Evolutionary conservation across 2,888 invertebrate species (phyloP).

Genomic region (Apotomis capreana): DNA sequence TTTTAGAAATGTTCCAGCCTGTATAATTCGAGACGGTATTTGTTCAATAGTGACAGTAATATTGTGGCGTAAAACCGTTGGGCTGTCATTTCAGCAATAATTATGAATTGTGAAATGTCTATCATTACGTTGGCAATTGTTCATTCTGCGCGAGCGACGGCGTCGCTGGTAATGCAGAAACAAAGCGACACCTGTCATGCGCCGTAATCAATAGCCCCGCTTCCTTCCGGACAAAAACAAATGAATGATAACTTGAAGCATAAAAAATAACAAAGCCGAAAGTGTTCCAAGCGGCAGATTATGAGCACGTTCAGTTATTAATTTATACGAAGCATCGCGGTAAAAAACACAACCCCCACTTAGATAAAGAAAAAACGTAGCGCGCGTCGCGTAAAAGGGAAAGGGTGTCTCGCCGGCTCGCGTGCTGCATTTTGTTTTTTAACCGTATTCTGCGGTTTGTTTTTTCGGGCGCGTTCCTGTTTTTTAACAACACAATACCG

Average conservation of each 20-base stretch:
- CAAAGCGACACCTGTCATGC: slow-evolving; percentile 72
- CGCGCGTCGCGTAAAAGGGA: slow-evolving; percentile 82
- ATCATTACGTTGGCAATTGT: slow-evolving; percentile 40
- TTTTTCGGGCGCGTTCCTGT: slow-evolving; percentile 80
- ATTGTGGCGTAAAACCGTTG: background rate
- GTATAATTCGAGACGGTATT: background rate
- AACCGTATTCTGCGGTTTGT: slow-evolving; percentile 80
- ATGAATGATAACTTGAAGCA: slow-evolving; percentile 70
- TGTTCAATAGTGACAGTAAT: background rate
- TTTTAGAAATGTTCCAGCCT: no score
- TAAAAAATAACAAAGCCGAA: slow-evolving; percentile 79
- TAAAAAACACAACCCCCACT: slow-evolving; percentile 80
- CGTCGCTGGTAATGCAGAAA: slow-evolving; percentile 48
- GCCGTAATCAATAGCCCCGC: slow-evolving; percentile 75
- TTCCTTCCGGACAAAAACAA: slow-evolving; percentile 83
- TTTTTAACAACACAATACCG: slow-evolving; percentile 82
- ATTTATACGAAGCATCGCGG: slow-evolving; percentile 80
- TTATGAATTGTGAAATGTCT: slow-evolving; percentile 35
- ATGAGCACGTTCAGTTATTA: slow-evolving; percentile 83
- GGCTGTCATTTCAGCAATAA: slow-evolving; percentile 25
- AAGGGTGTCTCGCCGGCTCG: slow-evolving; percentile 79
- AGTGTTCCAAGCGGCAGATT: slow-evolving; percentile 81
- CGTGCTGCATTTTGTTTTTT: slow-evolving; percentile 82
- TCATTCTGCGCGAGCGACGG: slow-evolving; percentile 40
- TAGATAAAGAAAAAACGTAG: slow-evolving; percentile 75